Conservation (phyloP, 2,888 invertebrate species). For the Ephialtes manifestator region DNA sequence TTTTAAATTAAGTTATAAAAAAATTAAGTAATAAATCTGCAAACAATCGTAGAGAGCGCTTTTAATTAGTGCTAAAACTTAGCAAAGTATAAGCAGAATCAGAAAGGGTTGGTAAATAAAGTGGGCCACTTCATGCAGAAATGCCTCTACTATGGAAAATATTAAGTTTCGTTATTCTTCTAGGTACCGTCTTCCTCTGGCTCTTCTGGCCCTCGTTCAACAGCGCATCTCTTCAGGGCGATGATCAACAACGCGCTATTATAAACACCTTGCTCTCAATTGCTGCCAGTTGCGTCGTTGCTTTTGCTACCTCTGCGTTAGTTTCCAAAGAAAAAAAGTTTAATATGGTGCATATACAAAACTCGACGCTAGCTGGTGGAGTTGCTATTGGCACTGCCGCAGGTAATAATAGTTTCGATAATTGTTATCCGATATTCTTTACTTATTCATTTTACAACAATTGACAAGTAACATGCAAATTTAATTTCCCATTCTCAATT, state of each 20-base stretch:
- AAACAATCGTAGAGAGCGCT: too few relatives aligned
- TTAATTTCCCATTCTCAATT: not conserved
- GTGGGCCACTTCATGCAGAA: too few relatives aligned
- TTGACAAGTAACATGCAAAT: not conserved
- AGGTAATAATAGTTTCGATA: conserved; percentile 72
- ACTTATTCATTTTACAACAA: not conserved
- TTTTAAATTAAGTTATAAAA: too few relatives aligned
- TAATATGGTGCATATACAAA: conserved; percentile 97
- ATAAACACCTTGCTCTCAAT: conserved; percentile 97
- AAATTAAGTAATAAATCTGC: too few relatives aligned
- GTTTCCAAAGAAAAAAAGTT: conserved; percentile 92
- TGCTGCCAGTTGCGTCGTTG: conserved; percentile 92
- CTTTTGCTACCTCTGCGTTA: conserved; percentile 94
- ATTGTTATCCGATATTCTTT: not conserved
- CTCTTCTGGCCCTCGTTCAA: conserved; percentile 99
- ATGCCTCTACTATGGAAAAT: not conserved
- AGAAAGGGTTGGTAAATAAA: too few relatives aligned
- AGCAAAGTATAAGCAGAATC: too few relatives aligned
- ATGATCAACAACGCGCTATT: conserved; percentile 93
- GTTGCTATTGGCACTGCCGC: conserved; percentile 96
- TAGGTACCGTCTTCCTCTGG: conserved; percentile 97
- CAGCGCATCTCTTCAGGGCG: conserved; percentile 91
- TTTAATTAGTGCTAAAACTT: too few relatives aligned
- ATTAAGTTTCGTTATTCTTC: not conserved
- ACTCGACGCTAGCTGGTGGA: conserved; percentile 97